phyloP scores from a whole-genome alignment of 2,797 vertebrate genomes.

The Nothura maculosa region DNA sequence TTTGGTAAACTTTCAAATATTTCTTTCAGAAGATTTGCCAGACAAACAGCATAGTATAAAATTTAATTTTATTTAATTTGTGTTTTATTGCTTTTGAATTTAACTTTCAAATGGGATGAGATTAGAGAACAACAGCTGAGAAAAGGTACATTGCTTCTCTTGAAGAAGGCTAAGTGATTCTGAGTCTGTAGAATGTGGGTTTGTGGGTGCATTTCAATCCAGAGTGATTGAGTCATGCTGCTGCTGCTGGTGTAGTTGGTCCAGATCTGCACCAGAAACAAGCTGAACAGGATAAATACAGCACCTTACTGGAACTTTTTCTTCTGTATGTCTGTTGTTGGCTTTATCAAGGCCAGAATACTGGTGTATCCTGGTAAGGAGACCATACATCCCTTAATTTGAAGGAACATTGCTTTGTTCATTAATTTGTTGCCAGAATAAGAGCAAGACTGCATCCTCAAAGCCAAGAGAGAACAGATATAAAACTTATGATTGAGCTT shows the following conservation, averaged over 20 bases:
- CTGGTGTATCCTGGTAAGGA: neutral
- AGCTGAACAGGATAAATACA: neutral
- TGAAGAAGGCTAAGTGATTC: neutral
- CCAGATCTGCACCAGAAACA: slow-evolving; percentile 3
- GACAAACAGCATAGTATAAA: slow-evolving; percentile 25
- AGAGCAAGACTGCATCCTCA: neutral
- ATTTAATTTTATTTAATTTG: slow-evolving; percentile 72
- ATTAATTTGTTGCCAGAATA: neutral
- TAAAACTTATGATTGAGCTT: neutral
- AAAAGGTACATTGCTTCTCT: slow-evolving; percentile 31
- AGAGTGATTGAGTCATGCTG: neutral
- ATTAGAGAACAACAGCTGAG: slow-evolving; percentile 42
- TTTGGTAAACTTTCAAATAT: slow-evolving; percentile 52
- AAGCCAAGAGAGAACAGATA: neutral
- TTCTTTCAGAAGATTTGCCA: slow-evolving; percentile 65
- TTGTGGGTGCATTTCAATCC: neutral
- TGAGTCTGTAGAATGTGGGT: neutral
- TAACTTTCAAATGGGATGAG: slow-evolving; percentile 24
- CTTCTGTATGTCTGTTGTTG: slow-evolving; percentile 1
- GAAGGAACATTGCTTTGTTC: neutral
- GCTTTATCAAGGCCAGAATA: neutral
- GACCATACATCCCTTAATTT: neutral
- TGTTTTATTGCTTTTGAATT: slow-evolving; percentile 71
- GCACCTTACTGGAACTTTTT: neutral
- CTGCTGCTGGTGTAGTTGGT: neutral